Conservation (phyloP, 2,797 vertebrate species). For the Rhodeus uyekii region DNA sequence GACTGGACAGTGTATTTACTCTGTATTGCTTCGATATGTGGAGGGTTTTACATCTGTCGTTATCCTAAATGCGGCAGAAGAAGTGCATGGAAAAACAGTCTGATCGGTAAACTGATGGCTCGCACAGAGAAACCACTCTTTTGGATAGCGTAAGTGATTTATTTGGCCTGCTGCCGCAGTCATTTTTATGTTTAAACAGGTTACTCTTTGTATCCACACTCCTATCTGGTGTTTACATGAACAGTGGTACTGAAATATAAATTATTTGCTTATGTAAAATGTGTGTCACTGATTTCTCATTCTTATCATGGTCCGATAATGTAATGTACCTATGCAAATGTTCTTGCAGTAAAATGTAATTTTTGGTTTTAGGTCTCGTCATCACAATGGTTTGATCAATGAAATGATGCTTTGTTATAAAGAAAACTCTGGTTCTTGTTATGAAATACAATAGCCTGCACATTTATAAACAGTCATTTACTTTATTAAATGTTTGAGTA, state of each 20-base stretch:
- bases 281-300: neutral
- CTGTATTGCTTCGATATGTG: constrained; percentile 62
- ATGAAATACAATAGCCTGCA: neutral
- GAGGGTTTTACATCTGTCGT: constrained; percentile 66
- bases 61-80: constrained; percentile 58
- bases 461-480: neutral
- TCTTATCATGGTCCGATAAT: neutral
- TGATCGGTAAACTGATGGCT: constrained; percentile 79
- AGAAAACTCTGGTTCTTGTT: neutral
- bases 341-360: neutral
- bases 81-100: constrained; percentile 53
- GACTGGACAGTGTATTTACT: constrained; percentile 63
- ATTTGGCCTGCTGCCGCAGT: neutral
- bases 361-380: neutral
- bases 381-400: neutral
- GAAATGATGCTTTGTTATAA: neutral
- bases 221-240: neutral
- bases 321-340: neutral
- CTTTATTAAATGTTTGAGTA: neutral
- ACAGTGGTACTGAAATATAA: neutral
- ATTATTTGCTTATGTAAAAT: neutral
- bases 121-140: constrained; percentile 88
- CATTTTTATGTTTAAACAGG: neutral
- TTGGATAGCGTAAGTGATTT: constrained; percentile 87
- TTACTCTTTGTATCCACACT: neutral